These are phyloP conservation scores for Nebria brevicollis DNA, from an alignment of 2,888 invertebrate genomes.

Conservation along the genomic window DNA sequence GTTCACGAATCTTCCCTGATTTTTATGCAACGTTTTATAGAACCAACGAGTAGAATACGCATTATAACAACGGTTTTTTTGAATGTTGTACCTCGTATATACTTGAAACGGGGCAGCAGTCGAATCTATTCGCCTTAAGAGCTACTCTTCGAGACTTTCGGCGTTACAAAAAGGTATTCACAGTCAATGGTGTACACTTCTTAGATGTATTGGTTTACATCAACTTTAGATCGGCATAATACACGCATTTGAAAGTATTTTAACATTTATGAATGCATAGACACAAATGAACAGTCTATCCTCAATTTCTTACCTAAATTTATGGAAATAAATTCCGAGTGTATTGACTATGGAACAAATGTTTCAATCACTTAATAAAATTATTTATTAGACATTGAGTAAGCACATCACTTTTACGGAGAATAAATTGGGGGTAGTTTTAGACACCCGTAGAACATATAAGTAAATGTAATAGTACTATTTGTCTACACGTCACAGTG, in stretches of 20 bases:
- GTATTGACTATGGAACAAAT: not conserved
- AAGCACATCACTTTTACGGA: not conserved
- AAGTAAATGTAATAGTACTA: not conserved
- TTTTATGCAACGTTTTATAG: slow-evolving; percentile 37
- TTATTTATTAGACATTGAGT: not conserved
- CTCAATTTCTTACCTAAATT: not conserved
- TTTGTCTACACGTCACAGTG: not conserved
- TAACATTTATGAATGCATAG: not conserved
- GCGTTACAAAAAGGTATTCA: not conserved
- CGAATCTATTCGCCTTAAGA: not conserved
- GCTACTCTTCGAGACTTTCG: not conserved
- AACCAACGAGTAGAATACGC: not conserved
- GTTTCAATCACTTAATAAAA: not conserved
- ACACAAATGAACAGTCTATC: not conserved
- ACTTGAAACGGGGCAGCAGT: not conserved
- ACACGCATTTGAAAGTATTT: not conserved
- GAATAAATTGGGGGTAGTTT: not conserved
- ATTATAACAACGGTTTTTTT: not conserved
- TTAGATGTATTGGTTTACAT: not conserved
- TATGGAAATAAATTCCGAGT: too few species aligned
- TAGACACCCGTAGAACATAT: not conserved
- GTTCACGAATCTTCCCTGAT: slow-evolving; percentile 42
- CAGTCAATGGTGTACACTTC: not conserved
- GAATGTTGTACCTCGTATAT: not conserved
- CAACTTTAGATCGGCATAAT: not conserved